Conservation (phyloP, 2,113 vertebrate genomes). For the Chiloscyllium plagiosum region DNA sequence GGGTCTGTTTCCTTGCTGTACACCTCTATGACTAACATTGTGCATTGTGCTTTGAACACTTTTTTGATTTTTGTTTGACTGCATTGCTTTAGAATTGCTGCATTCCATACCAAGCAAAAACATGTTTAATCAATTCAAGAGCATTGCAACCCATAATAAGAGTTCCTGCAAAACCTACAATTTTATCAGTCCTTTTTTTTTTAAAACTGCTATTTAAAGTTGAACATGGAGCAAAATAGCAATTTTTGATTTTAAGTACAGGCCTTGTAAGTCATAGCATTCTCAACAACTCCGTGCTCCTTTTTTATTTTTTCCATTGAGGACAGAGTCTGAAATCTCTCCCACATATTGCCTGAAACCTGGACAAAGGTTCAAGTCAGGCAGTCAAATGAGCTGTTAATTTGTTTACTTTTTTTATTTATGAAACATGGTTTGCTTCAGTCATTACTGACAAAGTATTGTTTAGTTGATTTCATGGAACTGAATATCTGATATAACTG, state of each 20-base stretch:
- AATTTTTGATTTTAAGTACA: slow-evolving; percentile 21
- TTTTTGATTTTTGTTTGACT: slow-evolving; percentile 2
- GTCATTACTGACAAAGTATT: background rate
- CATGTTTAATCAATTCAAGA: background rate
- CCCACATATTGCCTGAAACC: background rate
- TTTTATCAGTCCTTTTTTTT: background rate
- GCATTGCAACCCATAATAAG: background rate
- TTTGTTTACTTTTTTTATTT: background rate
- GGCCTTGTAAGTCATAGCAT: background rate
- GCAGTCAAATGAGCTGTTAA: background rate
- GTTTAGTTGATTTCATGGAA: background rate
- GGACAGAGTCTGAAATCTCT: background rate
- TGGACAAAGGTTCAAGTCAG: background rate
- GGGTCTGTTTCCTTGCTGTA: no score
- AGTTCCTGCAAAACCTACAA: slow-evolving; percentile 13
- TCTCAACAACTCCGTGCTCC: background rate
- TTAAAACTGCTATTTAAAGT: slow-evolving; percentile 33
- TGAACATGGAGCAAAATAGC: background rate
- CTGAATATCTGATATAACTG: background rate
- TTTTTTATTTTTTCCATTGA: background rate
- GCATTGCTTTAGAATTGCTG: background rate
- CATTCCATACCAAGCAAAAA: slow-evolving; percentile 18
- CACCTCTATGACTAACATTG: background rate
- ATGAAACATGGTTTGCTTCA: background rate
- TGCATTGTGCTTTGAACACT: background rate